phyloP scores from a whole-genome alignment of 2,113 vertebrate species.

The Notothenia coriiceps region DNA sequence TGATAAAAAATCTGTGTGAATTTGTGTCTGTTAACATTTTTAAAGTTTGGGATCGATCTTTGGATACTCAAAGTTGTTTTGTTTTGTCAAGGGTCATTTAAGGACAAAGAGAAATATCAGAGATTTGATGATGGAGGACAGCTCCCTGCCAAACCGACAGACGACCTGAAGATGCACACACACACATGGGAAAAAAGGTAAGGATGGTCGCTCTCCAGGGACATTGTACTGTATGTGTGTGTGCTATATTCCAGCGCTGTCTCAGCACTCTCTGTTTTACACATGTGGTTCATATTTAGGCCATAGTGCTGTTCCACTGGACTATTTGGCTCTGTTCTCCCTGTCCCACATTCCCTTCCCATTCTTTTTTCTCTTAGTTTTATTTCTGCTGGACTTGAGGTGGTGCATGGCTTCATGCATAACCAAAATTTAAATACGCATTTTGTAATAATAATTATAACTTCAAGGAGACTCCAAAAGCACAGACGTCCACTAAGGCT shows the following conservation, averaged over 20 bases:
- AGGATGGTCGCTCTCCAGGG: constrained; percentile 46
- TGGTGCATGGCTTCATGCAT: constrained; percentile 8
- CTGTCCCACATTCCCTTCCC: constrained; percentile 62
- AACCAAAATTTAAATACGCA: constrained; percentile 7
- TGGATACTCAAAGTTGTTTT: constrained; percentile 12
- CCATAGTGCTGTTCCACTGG: constrained; percentile 70
- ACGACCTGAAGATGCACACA: constrained; percentile 39
- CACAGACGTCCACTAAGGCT: too few relatives aligned
- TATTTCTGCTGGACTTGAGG: constrained; percentile 26
- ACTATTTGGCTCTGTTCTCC: constrained; percentile 71
- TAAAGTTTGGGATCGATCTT: constrained; percentile 16
- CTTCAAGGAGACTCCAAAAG: background rate
- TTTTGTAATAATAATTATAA: background rate
- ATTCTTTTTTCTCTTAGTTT: constrained; percentile 44
- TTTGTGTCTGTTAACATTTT: background rate
- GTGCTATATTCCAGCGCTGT: constrained; percentile 53
- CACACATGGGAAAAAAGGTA: constrained; percentile 54
- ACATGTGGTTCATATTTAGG: constrained; percentile 82
- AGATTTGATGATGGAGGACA: constrained; percentile 33
- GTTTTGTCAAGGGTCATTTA: constrained; percentile 28
- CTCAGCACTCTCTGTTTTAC: constrained; percentile 69
- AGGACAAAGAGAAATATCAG: constrained; percentile 27
- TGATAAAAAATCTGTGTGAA: background rate
- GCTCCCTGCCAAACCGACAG: constrained; percentile 1
- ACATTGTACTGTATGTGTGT: constrained; percentile 28